Conservation (phyloP, 2,113 vertebrate genomes). For the Megaceryle torquata region DNA sequence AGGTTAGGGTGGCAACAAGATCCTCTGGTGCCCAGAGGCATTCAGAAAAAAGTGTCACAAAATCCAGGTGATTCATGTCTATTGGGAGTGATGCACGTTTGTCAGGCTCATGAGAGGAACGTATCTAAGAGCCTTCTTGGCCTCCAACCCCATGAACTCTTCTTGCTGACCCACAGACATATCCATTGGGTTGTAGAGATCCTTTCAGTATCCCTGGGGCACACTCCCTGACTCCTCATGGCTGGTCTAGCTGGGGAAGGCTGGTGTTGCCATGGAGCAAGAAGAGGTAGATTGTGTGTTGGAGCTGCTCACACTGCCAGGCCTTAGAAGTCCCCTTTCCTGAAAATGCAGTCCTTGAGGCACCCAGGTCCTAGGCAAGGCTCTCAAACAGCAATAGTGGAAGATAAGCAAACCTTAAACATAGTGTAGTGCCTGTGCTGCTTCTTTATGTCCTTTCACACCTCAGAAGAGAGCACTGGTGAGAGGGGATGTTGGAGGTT, state of each 20-base stretch:
- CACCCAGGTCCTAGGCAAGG: not conserved
- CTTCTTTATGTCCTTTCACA: not conserved
- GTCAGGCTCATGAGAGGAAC: not conserved
- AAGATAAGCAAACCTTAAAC: not conserved
- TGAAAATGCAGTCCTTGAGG: not conserved
- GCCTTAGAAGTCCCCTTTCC: not conserved
- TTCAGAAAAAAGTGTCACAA: not conserved
- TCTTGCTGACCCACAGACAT: not conserved
- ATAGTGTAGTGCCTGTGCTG: not conserved
- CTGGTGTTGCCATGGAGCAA: not conserved
- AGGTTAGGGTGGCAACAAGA: not conserved
- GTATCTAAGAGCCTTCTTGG: not conserved
- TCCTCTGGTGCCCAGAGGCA: not conserved
- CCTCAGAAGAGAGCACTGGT: not conserved
- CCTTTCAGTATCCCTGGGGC: not conserved
- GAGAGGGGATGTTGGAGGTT: not conserved
- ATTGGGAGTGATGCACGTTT: accelerated
- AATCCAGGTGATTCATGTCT: not conserved
- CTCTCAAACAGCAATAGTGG: not conserved
- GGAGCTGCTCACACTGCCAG: not conserved
- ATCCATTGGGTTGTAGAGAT: not conserved
- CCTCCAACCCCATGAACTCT: not conserved
- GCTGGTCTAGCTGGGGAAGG: not conserved
- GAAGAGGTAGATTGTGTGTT: not conserved
- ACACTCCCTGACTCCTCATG: not conserved